These are phyloP conservation scores for Subacronicta megacephala DNA, from an alignment of 2,888 invertebrate genomes.

Conservation along the genomic window DNA sequence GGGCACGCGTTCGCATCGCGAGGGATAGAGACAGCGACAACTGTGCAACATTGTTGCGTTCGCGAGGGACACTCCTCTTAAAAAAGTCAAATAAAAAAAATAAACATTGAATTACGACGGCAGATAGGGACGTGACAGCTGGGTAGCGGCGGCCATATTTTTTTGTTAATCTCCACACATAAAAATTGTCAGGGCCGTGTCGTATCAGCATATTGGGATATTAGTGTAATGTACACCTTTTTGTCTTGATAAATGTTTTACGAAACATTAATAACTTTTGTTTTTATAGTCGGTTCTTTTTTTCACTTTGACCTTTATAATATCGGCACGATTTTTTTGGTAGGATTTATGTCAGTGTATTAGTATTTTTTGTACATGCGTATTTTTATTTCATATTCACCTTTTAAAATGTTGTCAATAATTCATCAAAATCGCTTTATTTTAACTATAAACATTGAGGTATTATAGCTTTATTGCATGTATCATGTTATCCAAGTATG, in stretches of 20 bases:
- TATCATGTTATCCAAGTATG: too few species aligned
- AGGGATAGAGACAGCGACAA: too few species aligned
- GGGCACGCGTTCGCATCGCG: too few species aligned
- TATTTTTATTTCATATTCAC: constrained; percentile 24
- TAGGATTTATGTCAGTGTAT: constrained; percentile 38
- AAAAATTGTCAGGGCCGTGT: constrained; percentile 64
- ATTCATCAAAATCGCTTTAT: too few species aligned
- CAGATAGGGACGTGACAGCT: constrained; percentile 73
- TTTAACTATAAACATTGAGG: too few species aligned
- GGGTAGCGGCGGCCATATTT: constrained; percentile 63
- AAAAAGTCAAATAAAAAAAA: constrained; percentile 70
- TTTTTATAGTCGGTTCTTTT: constrained; percentile 31
- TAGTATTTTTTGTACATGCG: constrained; percentile 16
- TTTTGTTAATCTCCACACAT: constrained; percentile 67
- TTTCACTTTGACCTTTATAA: constrained; percentile 35
- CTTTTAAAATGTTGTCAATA: too few species aligned
- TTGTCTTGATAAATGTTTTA: constrained; percentile 59
- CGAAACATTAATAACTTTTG: constrained; percentile 54
- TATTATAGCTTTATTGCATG: too few species aligned
- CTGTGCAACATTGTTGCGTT: too few species aligned
- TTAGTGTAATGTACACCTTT: constrained; percentile 58
- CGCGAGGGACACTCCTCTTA: too few species aligned
- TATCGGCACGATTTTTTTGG: constrained; percentile 39
- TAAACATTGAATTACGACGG: constrained; percentile 72
- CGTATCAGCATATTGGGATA: constrained; percentile 65